These are phyloP conservation scores for Ceratosolen solmsi DNA, from an alignment of 1,140 invertebrate species.

Conservation along the genomic window DNA sequence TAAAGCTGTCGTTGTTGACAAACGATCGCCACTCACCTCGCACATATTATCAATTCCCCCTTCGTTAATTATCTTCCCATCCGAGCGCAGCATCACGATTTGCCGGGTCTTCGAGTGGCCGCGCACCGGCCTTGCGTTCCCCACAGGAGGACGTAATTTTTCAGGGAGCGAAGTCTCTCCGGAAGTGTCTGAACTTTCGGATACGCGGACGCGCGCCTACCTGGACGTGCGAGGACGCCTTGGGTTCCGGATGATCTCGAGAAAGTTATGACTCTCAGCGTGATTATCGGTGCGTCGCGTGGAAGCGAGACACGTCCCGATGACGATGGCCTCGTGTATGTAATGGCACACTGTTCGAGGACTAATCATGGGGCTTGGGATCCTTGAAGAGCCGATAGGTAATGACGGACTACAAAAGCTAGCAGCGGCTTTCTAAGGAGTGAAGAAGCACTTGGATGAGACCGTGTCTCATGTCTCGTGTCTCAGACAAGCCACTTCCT, in stretches of 20 bases:
- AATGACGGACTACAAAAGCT: not conserved
- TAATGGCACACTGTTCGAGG: not conserved
- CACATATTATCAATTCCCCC: not conserved
- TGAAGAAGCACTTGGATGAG: no score
- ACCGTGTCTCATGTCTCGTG: no score
- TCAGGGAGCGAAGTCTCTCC: no score
- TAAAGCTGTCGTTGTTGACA: not conserved
- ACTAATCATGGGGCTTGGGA: not conserved
- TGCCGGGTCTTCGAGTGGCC: no score
- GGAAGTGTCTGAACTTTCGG: no score
- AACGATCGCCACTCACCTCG: not conserved
- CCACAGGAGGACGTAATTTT: no score
- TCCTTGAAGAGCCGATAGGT: not conserved
- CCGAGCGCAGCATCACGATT: no score
- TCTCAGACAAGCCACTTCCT: no score
- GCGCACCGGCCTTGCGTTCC: no score
- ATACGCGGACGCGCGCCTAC: no score
- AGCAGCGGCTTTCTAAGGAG: not conserved
- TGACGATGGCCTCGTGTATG: not conserved
- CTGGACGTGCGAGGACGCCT: no score
- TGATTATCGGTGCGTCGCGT: not conserved
- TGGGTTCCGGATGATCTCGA: not conserved
- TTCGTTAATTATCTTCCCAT: not conserved
- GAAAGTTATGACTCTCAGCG: not conserved
- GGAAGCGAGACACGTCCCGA: not conserved